Base-by-base conservation (phyloP, 2,888 invertebrate species). In the Aphidoletes aphidimyza region DNA sequence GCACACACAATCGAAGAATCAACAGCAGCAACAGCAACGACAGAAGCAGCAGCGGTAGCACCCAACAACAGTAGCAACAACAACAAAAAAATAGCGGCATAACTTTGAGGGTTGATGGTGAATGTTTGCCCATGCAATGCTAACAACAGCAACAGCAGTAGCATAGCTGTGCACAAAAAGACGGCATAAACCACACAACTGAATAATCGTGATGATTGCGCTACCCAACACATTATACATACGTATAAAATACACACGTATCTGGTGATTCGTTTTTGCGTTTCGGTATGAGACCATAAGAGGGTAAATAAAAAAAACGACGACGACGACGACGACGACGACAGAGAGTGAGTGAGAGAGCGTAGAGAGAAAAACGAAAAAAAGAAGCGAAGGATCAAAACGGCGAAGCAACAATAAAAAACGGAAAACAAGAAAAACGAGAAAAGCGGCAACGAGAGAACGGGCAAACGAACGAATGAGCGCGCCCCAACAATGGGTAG, bases 141-240 rank as follows among this genome's bases (percentile, higher is more conserved):
- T 69, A 69, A 69, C 30, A 69, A 14, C 69, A 69, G 34, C 30
- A 69, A 30, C 30, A 69, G 69, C 69, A 69, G 69, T 11, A 54
- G 22, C 22, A 54, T 69, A 30, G 14, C 69, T 69, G 69, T 69
- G 69, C 69, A 69, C 30, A 69, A 69, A 69, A 69, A 69, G 69
- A 69, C 69, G 69, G 69, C 34, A 69, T 69, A 69, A 69, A 69
- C 69, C 69, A 34, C 69, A 69, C 69, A 69, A 69, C 69, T 69
- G 69, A 69, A 69, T 69, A 69, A 69, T 69, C 69, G 69, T 69
- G 45, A 45, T 42, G 83, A 45, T 37, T 83, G 30, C 45, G 83
- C 83, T 83, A 45, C 83, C 45, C 83, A 83, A 45, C 83, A 83
- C 83, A 45, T 83, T 45, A 42, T 45, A 83, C 83, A 83, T 83